Percentiles rank a stretch among this genome's conserved stretches.
Conservation (phyloP, 1,140 invertebrate species). For the Dendrolimus punctatus region DNA sequence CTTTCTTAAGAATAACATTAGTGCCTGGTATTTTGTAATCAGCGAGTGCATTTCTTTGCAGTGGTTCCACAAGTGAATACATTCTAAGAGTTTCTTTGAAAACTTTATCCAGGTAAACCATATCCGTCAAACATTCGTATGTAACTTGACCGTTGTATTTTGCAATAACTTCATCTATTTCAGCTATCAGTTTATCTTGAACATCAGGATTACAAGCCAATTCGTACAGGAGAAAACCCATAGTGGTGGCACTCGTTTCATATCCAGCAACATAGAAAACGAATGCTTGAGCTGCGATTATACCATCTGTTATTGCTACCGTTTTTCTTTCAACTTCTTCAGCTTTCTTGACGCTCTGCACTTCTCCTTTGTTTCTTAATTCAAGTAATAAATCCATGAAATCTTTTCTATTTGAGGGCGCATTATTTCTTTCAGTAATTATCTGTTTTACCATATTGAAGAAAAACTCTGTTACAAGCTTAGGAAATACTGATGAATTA, state of each 20-base stretch:
- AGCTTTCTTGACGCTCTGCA: conserved; percentile 10
- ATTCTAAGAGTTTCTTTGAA: conserved; percentile 72
- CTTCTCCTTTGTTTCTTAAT: conserved; percentile 37
- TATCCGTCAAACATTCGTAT: conserved; percentile 49
- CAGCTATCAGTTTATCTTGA: too few relatives aligned
- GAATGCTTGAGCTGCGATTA: conserved; percentile 49
- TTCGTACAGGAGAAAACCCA: conserved; percentile 40
- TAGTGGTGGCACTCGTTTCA: conserved; percentile 32
- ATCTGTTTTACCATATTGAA: conserved; percentile 18
- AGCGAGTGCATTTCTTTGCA: conserved; percentile 66
- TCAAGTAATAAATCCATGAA: conserved; percentile 37
- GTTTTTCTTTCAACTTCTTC: conserved; percentile 6
- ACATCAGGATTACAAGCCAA: conserved; percentile 36
- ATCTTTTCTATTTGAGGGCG: conserved; percentile 21
- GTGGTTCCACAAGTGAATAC: conserved; percentile 70
- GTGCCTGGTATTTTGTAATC: conserved; percentile 72
- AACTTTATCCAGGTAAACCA: conserved; percentile 53
- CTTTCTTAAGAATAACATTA: too few relatives aligned
- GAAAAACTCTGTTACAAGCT: conserved; percentile 23
- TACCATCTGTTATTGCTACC: conserved; percentile 30
- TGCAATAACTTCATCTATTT: conserved; percentile 48
- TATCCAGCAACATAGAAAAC: conserved; percentile 48
- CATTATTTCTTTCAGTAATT: conserved; percentile 18
- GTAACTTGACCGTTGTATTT: conserved; percentile 43
- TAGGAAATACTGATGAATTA: conserved; percentile 25